Conservation (phyloP, 2,113 vertebrate species). For the Pseudopipra pipra region DNA sequence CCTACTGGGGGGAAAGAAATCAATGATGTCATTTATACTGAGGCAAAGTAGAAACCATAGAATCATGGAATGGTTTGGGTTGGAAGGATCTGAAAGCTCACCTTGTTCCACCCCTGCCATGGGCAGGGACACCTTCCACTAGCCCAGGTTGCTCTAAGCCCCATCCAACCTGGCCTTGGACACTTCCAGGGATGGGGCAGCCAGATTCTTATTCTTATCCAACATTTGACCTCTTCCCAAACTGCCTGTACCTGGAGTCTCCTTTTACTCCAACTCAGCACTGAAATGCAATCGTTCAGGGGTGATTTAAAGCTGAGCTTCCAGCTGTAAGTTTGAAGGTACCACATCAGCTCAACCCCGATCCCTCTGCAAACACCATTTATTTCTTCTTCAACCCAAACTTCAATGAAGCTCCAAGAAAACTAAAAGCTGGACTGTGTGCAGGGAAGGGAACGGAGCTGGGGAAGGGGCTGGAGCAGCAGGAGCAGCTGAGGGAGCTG, state of each 20-base stretch:
- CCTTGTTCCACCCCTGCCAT: not conserved
- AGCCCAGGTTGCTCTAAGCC: not conserved
- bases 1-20: not conserved
- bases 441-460: not conserved
- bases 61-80: not conserved
- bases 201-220: not conserved
- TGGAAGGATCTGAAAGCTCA: not conserved
- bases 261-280: not conserved
- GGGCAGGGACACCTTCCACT: not conserved
- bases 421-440: not conserved
- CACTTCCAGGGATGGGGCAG: not conserved
- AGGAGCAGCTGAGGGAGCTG: not conserved
- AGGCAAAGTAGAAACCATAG: not conserved
- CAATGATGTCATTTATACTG: not conserved
- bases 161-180: accelerated
- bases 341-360: not conserved
- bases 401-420: not conserved
- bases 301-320: not conserved
- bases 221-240: not conserved
- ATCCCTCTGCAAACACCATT: not conserved
- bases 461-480: not conserved
- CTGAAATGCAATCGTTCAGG: not conserved
- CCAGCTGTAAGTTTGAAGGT: not conserved
- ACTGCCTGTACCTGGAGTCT: not conserved
- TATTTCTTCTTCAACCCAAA: not conserved